A percentile compares a stretch with the other conserved stretches of the same genome.
phyloP scores from a whole-genome alignment of 2,113 vertebrate species.

The Mormyrus lacerda region DNA sequence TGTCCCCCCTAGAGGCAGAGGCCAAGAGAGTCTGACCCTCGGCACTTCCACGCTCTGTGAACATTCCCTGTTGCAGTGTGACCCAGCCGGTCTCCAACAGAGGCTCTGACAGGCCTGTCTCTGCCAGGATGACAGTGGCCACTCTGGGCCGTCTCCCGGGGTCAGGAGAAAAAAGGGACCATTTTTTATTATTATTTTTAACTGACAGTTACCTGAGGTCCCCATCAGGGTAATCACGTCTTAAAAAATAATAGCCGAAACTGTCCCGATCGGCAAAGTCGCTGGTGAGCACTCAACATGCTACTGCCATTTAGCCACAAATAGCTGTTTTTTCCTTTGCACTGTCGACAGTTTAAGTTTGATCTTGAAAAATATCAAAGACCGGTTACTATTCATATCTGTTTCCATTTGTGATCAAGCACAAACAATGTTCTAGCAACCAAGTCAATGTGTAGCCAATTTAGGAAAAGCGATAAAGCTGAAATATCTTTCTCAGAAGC shows the following conservation, averaged over 20 bases:
- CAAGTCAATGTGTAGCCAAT: neutral
- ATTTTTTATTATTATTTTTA: constrained; percentile 5
- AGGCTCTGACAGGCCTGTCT: neutral
- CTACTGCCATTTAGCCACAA: neutral
- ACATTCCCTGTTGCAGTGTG: neutral
- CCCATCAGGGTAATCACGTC: neutral
- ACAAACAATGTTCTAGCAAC: neutral
- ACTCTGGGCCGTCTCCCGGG: neutral
- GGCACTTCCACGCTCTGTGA: neutral
- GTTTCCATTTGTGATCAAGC: neutral
- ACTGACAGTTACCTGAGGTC: neutral
- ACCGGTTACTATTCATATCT: neutral
- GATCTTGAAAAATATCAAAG: neutral
- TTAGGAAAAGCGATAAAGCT: neutral
- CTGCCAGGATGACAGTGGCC: neutral
- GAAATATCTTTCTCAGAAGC: neutral
- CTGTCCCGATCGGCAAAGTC: neutral
- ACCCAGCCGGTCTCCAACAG: neutral
- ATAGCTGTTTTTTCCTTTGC: neutral
- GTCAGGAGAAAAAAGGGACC: neutral
- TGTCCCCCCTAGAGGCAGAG: neutral
- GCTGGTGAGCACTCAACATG: neutral
- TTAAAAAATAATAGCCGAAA: neutral
- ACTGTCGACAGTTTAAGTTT: neutral
- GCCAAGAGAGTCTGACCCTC: neutral